Conservation (phyloP, 2,888 invertebrate genomes). For the Aphodius sticticus region DNA sequence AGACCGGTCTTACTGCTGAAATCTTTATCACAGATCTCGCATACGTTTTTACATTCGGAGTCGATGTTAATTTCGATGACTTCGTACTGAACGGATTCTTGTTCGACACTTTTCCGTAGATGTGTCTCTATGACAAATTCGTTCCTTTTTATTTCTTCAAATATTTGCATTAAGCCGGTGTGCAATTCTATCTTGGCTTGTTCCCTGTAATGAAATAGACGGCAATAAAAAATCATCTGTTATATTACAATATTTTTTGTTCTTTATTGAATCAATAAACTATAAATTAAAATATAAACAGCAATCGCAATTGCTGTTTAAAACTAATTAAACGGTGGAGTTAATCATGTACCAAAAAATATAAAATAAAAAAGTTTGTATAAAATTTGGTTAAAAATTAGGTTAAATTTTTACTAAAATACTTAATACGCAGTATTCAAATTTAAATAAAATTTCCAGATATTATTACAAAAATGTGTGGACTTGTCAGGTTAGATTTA, state of each 20-base stretch:
- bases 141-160: background rate
- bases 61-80: background rate
- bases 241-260: background rate
- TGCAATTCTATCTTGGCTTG: background rate
- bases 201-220: background rate
- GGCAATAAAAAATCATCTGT: background rate
- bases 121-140: background rate
- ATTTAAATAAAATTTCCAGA: no score
- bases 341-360: background rate
- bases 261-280: background rate
- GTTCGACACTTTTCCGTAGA: background rate
- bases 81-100: background rate
- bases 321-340: background rate
- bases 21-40: conserved; percentile 64
- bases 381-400: no score
- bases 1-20: conserved; percentile 64
- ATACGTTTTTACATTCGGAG: conserved; percentile 47
- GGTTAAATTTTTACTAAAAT: no score
- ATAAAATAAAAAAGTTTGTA: background rate
- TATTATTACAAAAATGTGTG: no score
- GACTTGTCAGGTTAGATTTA: no score
- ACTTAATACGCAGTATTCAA: no score
- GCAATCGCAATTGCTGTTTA: background rate
- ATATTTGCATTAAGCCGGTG: background rate
- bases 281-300: background rate